Evolutionary conservation across 2,888 invertebrate genomes (phyloP), one percentile per base, ranked within the genome.

Genomic region (Rotaria magnacalcarata): DNA sequence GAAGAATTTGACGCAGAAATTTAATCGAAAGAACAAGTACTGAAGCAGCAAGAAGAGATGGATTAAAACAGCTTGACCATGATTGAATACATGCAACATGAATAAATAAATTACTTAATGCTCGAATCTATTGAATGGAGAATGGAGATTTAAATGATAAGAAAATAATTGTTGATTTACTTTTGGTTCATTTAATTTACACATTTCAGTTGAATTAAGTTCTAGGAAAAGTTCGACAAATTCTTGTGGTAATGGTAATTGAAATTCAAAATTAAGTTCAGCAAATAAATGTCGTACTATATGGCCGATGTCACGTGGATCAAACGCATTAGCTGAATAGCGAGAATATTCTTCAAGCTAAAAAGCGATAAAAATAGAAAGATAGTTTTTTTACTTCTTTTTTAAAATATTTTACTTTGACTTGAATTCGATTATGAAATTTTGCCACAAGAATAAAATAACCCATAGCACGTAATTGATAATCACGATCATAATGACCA

Each of bases 381-480:
- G 10, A 27, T 16, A 67, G 3, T 67, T 27, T 27, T 19, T 41
- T 41, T 24, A 19, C 41, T 21, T 11, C 4, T 50, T 8, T 8
- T 50, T 50, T 50, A 11, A 50, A 50, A 11, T 50, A 3, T 50
- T 21, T 43, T 47, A 80, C 80, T 80, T 47, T 80, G 3, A 80
- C 80, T 47, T 80, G 80, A 47, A 80, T 80, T 47, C 80, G 80
- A 80, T 80, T 80, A 47, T 80, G 80, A 80, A 80, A 80, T 80
- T 80, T 80, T 5, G 80, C 80, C 0, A 47, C 43, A 47, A 80
- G 47, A 47, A 80, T 80, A 80, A 80, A 80, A 80, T 80, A 80
- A n/a, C 47, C 80, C 80, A 80, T 47, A 4, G 80, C 80, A 47
- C 80, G 80, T 47, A 80, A 80, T 80, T 80, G 80, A 80, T 80